phyloP scores from a whole-genome alignment of 2,888 invertebrate species.

The Tyria jacobaeae region DNA sequence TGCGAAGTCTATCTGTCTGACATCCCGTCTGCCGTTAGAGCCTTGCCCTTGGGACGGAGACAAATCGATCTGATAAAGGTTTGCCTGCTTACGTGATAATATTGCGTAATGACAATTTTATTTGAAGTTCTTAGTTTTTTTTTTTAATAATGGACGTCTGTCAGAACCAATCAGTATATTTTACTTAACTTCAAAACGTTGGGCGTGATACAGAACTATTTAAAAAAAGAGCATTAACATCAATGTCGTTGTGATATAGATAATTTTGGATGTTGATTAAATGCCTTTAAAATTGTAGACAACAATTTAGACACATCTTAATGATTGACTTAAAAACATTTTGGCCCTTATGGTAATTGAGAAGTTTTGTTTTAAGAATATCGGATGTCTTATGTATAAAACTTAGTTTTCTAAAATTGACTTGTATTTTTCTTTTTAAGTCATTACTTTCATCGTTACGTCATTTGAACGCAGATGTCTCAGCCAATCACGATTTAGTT shows the following conservation, averaged over 20 bases:
- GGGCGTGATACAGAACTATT: neutral
- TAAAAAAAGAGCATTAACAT: too few species aligned
- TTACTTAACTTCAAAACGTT: neutral
- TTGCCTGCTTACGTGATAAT: slow-evolving; percentile 20
- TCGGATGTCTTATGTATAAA: slow-evolving; percentile 16
- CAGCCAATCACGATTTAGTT: slow-evolving; percentile 68
- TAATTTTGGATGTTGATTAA: too few species aligned
- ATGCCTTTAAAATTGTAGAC: too few species aligned
- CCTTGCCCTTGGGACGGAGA: slow-evolving; percentile 51
- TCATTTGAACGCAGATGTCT: slow-evolving; percentile 56
- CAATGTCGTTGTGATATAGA: too few species aligned
- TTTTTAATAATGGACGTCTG: neutral
- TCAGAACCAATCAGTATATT: neutral
- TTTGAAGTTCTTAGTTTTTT: neutral
- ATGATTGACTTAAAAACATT: too few species aligned
- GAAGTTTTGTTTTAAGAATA: neutral
- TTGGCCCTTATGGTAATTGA: neutral
- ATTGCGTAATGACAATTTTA: slow-evolving; percentile 5
- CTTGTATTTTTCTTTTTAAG: slow-evolving; percentile 56
- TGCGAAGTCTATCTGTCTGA: slow-evolving; percentile 47
- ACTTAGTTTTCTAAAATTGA: slow-evolving; percentile 39
- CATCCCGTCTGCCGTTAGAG: slow-evolving; percentile 45
- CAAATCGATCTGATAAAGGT: slow-evolving; percentile 42
- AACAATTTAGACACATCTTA: too few species aligned
- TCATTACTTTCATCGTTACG: slow-evolving; percentile 60